Percentiles rank a stretch among this genome's conserved stretches.
Conservation (phyloP, 2,113 vertebrate species). For the Stegostoma tigrinum region DNA sequence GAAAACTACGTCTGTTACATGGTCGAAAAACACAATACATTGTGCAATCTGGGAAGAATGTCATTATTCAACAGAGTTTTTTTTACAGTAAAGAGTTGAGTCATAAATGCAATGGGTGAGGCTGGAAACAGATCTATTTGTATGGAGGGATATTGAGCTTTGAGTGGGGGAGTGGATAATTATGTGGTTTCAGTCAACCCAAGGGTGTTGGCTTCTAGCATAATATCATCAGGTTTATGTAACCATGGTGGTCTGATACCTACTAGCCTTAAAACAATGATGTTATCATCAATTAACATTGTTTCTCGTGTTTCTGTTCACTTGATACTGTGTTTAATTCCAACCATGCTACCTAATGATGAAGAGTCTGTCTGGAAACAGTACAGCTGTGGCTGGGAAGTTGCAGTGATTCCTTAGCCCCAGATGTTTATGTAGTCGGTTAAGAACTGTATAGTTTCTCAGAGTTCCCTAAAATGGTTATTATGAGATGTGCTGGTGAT, state of each 20-base stretch:
- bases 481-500: background rate
- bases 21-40: background rate
- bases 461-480: background rate
- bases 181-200: background rate
- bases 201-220: slow-evolving; percentile 3
- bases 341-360: slow-evolving; percentile 27
- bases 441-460: background rate
- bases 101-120: background rate
- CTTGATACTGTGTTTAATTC: slow-evolving; percentile 22
- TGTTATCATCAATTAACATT: slow-evolving; percentile 20
- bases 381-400: slow-evolving; percentile 8
- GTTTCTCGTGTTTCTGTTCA: slow-evolving; percentile 18
- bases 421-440: background rate
- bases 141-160: background rate
- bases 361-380: slow-evolving; percentile 19
- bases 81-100: slow-evolving; percentile 13
- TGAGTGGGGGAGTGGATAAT: background rate
- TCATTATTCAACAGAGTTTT: background rate
- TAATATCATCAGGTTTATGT: background rate
- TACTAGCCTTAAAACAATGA: slow-evolving; percentile 13
- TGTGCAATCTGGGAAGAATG: slow-evolving; percentile 7
- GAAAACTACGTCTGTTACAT: background rate
- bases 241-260: slow-evolving; percentile 21
- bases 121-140: background rate
- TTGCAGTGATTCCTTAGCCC: background rate